Evolutionary conservation across 2,888 invertebrate species (phyloP).

Genomic region (Rhogogaster chlorosoma): DNA sequence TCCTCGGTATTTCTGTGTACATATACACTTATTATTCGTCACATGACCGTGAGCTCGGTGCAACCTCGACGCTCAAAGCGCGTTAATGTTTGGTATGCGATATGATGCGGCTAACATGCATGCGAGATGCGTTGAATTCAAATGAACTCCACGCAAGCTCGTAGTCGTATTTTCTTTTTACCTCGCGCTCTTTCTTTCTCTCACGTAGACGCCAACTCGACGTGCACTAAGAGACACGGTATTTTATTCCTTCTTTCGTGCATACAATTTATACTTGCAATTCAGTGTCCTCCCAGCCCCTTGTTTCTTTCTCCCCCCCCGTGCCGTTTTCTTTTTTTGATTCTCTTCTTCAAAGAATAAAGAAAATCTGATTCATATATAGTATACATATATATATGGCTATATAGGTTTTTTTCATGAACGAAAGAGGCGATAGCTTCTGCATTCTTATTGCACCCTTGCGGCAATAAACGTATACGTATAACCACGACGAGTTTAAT

Average conservation of each 20-base stretch:
- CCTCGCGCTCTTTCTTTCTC: not conserved
- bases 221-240: slow-evolving; percentile 1
- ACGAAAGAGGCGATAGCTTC: not conserved
- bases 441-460: not conserved
- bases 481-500: not conserved
- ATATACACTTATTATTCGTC: slow-evolving; percentile 35
- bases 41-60: slow-evolving; percentile 24
- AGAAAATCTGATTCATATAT: not conserved
- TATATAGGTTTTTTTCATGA: not conserved
- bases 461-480: not conserved
- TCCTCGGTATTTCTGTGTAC: slow-evolving; percentile 8
- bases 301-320: not conserved
- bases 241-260: not conserved
- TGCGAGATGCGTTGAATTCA: slow-evolving; percentile 58
- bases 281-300: not conserved
- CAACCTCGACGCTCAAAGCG: slow-evolving; percentile 40
- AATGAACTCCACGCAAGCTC: slow-evolving; percentile 53
- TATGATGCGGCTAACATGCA: slow-evolving; percentile 59
- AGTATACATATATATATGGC: not conserved
- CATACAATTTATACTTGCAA: not conserved
- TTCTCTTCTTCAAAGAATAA: not conserved
- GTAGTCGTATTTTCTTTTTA: not conserved
- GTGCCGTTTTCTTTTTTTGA: not conserved
- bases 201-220: not conserved
- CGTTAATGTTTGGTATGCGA: slow-evolving; percentile 66